phyloP scores from a whole-genome alignment of 2,888 invertebrate species.

The Amphimallon solstitiale region DNA sequence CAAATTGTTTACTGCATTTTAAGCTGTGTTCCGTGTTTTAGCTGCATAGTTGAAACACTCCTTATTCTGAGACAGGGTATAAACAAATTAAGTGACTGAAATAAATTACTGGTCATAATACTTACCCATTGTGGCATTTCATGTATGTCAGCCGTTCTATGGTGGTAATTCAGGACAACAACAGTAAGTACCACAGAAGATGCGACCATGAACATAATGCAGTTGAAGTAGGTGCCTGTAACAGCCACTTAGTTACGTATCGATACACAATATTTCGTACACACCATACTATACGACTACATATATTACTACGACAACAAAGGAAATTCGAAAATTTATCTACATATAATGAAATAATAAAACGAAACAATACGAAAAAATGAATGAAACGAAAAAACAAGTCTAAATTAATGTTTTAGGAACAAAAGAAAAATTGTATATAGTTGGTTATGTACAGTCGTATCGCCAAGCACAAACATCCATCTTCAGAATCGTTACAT shows the following conservation, averaged over 20 bases:
- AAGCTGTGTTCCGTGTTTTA: too few relatives aligned
- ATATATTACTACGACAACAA: conserved; percentile 41
- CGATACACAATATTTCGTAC: conserved; percentile 33
- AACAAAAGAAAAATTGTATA: conserved; percentile 28
- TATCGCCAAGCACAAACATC: conserved; percentile 59
- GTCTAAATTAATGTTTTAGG: not conserved
- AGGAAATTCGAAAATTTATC: conserved; percentile 33
- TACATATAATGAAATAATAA: conserved; percentile 33
- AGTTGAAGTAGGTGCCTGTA: conserved; percentile 96
- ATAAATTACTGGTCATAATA: too few relatives aligned
- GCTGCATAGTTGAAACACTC: too few relatives aligned
- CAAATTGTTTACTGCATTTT: too few relatives aligned
- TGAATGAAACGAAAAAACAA: conserved; percentile 21
- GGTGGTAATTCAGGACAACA: conserved; percentile 96
- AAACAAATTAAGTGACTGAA: too few relatives aligned
- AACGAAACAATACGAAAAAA: conserved; percentile 22
- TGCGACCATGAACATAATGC: conserved; percentile 99
- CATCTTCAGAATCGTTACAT: conserved; percentile 55
- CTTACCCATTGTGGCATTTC: conserved; percentile 97
- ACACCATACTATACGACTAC: conserved; percentile 36
- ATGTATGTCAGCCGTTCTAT: conserved; percentile 95
- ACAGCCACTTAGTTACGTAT: conserved; percentile 50
- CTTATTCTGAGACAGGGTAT: too few relatives aligned
- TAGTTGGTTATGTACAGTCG: conserved; percentile 54
- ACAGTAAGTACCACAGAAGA: conserved; percentile 97